phyloP scores from a whole-genome alignment of 2,113 vertebrate genomes.

The Pelobates fuscus region DNA sequence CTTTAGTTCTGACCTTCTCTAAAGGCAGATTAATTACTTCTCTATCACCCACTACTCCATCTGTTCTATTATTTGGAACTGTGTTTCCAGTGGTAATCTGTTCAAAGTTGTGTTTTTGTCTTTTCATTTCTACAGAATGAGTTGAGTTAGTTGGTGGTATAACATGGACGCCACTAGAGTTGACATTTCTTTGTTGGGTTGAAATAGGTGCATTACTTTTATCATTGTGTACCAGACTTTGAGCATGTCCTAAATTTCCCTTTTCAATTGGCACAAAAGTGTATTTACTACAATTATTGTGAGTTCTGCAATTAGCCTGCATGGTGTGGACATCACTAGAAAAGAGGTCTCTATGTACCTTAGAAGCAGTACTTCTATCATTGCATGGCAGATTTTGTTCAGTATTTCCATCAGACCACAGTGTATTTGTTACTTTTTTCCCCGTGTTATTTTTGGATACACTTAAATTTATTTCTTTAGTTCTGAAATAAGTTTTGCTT shows the following conservation, averaged over 20 bases:
- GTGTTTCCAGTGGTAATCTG: neutral
- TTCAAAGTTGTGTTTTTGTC: neutral
- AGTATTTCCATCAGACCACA: neutral
- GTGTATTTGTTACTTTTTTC: neutral
- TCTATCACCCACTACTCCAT: neutral
- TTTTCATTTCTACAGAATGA: neutral
- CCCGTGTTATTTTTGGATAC: neutral
- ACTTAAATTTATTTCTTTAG: neutral
- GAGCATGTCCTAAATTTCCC: no score
- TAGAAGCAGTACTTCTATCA: no score
- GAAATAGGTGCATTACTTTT: neutral
- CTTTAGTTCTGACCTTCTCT: neutral
- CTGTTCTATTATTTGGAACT: neutral
- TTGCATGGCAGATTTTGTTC: no score
- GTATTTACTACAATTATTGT: no score
- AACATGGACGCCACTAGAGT: neutral
- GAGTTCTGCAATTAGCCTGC: no score
- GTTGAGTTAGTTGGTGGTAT: neutral
- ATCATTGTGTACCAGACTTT: neutral
- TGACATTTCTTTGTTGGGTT: neutral
- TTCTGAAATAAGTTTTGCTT: neutral
- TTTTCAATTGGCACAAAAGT: no score
- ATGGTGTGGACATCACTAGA: no score
- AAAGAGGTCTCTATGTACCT: no score
- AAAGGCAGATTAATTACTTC: neutral